A percentile compares a stretch with the other conserved stretches of the same genome.
These are phyloP conservation scores for Cabera pusaria DNA, from an alignment of 2,888 invertebrate species.

Conservation along the genomic window DNA sequence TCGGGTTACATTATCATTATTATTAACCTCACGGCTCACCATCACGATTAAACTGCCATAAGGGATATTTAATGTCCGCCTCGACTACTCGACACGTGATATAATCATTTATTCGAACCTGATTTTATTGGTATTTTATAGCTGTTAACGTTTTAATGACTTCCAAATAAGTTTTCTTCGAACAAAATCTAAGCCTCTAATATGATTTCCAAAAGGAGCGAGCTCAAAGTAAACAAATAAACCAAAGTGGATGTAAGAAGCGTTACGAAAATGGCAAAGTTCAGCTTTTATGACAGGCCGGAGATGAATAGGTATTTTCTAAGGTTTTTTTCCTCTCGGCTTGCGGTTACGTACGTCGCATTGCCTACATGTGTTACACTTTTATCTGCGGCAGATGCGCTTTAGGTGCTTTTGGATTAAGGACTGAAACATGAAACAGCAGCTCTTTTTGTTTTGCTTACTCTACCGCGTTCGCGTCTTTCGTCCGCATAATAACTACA, in stretches of 20 bases:
- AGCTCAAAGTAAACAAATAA: conserved; percentile 2
- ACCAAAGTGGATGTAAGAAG: neutral
- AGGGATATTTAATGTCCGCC: conserved; percentile 15
- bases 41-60: conserved; percentile 16
- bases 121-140: conserved; percentile 8
- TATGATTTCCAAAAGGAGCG: neutral
- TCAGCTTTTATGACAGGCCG: neutral
- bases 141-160: conserved; percentile 10
- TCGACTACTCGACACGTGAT: conserved; percentile 9
- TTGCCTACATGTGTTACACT: neutral
- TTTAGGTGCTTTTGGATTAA: neutral
- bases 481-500: too few relatives aligned
- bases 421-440: too few relatives aligned
- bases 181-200: conserved; percentile 1
- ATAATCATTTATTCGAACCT: conserved; percentile 9
- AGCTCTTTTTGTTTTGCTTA: too few relatives aligned
- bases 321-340: neutral
- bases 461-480: too few relatives aligned
- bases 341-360: neutral
- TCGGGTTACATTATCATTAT: conserved; percentile 14
- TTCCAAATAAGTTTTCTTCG: conserved; percentile 7
- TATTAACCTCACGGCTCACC: conserved; percentile 16
- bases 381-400: conserved; percentile 3
- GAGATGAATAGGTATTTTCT: conserved; percentile 4
- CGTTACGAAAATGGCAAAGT: conserved; percentile 2